Conservation (phyloP, 2,797 vertebrate species). For the Furcifer pardalis region DNA sequence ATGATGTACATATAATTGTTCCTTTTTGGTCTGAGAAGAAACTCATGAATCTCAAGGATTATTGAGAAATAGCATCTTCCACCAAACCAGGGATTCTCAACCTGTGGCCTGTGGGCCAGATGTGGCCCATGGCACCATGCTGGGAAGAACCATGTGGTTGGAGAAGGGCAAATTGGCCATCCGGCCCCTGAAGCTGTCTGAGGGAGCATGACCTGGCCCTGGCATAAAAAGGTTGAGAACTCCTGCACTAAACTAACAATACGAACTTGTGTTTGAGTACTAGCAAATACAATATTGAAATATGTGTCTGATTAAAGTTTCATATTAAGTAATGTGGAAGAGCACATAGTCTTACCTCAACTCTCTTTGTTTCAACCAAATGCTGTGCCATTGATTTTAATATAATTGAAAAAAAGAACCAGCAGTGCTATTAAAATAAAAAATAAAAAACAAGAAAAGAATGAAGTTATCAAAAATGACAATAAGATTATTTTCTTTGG, state of each 20-base stretch:
- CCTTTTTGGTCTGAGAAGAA: no score
- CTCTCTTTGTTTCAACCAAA: slow-evolving; percentile 85
- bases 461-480: slow-evolving; percentile 3
- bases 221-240: no score
- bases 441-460: slow-evolving; percentile 32
- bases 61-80: no score
- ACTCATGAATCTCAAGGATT: no score
- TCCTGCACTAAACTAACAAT: not conserved
- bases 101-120: no score
- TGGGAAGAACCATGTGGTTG: no score
- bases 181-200: no score
- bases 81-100: no score
- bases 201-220: no score
- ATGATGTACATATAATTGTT: no score
- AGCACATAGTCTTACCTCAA: slow-evolving; percentile 77
- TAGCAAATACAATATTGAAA: not conserved
- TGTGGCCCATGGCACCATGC: no score
- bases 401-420: slow-evolving; percentile 97
- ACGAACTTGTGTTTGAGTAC: not conserved
- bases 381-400: slow-evolving; percentile 97
- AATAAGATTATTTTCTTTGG: not conserved
- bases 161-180: no score
- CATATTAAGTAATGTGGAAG: not conserved
- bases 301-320: not conserved
- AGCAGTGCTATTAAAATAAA: slow-evolving; percentile 86